Percentiles rank a stretch among this genome's conserved stretches.
These are phyloP conservation scores for Sebastes umbrosus DNA, from an alignment of 2,797 vertebrate species.

Conservation along the genomic window DNA sequence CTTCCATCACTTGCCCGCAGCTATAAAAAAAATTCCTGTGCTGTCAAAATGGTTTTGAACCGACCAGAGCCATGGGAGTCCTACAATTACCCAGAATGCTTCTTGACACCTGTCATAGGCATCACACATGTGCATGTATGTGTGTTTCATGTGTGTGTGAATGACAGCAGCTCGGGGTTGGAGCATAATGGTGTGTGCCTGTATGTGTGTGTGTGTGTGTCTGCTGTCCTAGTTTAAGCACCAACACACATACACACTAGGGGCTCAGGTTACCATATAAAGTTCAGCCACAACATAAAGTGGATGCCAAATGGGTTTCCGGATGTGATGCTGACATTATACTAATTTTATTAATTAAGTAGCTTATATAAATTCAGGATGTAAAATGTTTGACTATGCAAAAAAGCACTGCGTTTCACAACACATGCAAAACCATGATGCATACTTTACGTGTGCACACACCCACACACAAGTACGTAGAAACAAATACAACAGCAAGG, in stretches of 20 bases:
- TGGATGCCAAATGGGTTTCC: not conserved
- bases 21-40: not conserved
- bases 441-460: not conserved
- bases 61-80: not conserved
- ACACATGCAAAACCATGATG: not conserved
- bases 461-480: not conserved
- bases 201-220: not conserved
- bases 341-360: not conserved
- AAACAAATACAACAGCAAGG: not conserved
- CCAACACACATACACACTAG: not conserved
- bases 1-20: not conserved
- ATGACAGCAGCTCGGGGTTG: not conserved
- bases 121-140: not conserved
- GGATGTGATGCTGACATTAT: not conserved
- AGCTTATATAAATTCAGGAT: not conserved
- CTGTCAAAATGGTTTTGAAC: not conserved
- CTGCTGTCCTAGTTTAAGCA: not conserved
- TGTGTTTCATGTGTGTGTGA: not conserved
- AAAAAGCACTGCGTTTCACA: not conserved
- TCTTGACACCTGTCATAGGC: conserved; percentile 8
- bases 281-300: not conserved
- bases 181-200: too few relatives aligned
- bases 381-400: not conserved
- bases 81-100: not conserved
- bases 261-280: not conserved